phyloP scores from a whole-genome alignment of 2,113 vertebrate genomes.

The Eretmochelys imbricata region DNA sequence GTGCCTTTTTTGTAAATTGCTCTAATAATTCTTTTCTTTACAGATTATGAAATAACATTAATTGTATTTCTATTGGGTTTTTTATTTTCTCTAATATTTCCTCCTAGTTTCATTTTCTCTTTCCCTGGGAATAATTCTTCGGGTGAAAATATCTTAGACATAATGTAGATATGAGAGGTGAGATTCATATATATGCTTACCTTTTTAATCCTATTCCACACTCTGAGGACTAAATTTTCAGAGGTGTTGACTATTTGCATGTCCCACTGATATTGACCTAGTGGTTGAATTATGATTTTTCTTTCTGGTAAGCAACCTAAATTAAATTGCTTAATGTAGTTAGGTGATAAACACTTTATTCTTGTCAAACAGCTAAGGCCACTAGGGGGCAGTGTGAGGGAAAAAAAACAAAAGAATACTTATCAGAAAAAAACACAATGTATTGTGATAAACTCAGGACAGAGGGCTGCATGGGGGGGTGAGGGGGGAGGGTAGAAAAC shows the following conservation, averaged over 20 bases:
- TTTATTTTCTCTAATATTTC: not conserved
- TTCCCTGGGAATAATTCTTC: not conserved
- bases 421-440: not conserved
- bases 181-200: not conserved
- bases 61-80: not conserved
- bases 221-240: not conserved
- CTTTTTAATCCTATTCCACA: not conserved
- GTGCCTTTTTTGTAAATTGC: not conserved
- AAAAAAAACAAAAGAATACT: not conserved
- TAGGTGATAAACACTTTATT: not conserved
- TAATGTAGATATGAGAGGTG: not conserved
- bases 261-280: not conserved
- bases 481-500: no score
- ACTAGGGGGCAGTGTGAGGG: slow-evolving; percentile 67
- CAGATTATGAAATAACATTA: not conserved
- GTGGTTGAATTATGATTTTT: not conserved
- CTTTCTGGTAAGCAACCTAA: fast-evolving
- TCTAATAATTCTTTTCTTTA: not conserved
- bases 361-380: not conserved
- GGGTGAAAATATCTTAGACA: not conserved
- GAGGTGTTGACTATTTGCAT: not conserved
- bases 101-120: not conserved
- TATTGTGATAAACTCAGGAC: no score
- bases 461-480: no score
- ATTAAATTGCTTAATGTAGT: not conserved